Conservation (phyloP, 2,888 invertebrate species). For the Podabrus alpinus region DNA sequence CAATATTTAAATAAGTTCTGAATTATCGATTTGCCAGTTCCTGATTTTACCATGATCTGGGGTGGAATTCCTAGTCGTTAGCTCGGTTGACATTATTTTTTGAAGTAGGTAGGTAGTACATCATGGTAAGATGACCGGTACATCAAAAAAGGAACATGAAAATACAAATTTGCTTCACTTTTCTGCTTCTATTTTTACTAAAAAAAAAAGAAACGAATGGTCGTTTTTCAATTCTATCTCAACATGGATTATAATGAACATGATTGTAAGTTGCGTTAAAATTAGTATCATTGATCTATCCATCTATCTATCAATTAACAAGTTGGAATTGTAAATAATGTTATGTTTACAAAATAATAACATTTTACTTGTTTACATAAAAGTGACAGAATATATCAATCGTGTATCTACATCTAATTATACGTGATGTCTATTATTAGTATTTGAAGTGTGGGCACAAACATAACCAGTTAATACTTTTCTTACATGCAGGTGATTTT, state of each 20-base stretch:
- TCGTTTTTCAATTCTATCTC: background rate
- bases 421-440: background rate
- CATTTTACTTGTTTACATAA: constrained; percentile 12
- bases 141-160: background rate
- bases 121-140: no score
- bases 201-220: background rate
- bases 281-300: background rate
- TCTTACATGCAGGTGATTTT: background rate
- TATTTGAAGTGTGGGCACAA: background rate
- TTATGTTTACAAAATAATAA: background rate
- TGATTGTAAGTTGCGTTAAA: background rate
- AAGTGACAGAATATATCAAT: constrained; percentile 17
- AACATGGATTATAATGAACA: background rate
- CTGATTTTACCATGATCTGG: background rate
- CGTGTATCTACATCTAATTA: background rate
- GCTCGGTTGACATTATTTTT: no score
- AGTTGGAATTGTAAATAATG: background rate
- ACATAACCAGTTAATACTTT: constrained; percentile 3
- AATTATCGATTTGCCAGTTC: background rate
- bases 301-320: background rate
- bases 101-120: no score
- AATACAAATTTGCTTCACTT: background rate
- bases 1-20: background rate
- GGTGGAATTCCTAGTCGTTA: background rate
- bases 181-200: background rate